A percentile compares a stretch with the other conserved stretches of the same genome.
Conservation (phyloP, 2,888 invertebrate species). For the Ceraclea dissimilis region DNA sequence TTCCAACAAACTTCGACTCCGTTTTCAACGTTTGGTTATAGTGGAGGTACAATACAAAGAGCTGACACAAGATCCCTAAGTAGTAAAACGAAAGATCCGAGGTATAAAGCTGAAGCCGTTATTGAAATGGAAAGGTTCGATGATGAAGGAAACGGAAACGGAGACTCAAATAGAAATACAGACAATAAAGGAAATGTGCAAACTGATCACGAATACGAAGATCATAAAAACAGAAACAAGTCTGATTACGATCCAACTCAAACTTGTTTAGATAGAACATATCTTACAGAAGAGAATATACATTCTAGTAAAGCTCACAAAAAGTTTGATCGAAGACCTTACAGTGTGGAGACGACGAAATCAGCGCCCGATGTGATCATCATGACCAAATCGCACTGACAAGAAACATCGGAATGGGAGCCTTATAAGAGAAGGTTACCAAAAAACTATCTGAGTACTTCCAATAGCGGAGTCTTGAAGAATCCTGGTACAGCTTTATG, state of each 20-base stretch:
- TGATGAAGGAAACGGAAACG: slow-evolving; percentile 23
- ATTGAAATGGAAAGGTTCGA: slow-evolving; percentile 47
- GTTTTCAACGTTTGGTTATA: slow-evolving; percentile 52
- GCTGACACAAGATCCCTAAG: slow-evolving; percentile 18
- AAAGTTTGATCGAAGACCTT: slow-evolving; percentile 52
- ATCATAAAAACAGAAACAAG: slow-evolving; percentile 22
- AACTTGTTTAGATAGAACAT: slow-evolving; percentile 11
- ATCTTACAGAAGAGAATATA: slow-evolving; percentile 10
- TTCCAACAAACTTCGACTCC: slow-evolving; percentile 30
- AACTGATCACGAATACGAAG: slow-evolving; percentile 20
- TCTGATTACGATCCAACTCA: slow-evolving; percentile 11
- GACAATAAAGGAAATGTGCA: slow-evolving; percentile 14
- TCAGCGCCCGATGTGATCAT: slow-evolving; percentile 89
- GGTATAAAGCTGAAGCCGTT: slow-evolving; percentile 52
- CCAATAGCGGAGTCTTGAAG: slow-evolving; percentile 20
- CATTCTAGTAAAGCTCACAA: slow-evolving; percentile 27
- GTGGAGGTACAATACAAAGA: slow-evolving; percentile 33
- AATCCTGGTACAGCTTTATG: slow-evolving; percentile 16
- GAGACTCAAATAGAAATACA: slow-evolving; percentile 16
- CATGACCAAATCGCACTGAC: slow-evolving; percentile 60
- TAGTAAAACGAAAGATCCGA: slow-evolving; percentile 26
- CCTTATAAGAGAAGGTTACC: slow-evolving; percentile 51
- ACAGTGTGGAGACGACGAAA: slow-evolving; percentile 77
- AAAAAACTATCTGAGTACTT: slow-evolving; percentile 33
- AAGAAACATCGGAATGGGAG: slow-evolving; percentile 45